Base-by-base conservation (phyloP, 92 coral and sea anemone species). In the Diadumene lineata region DNA sequence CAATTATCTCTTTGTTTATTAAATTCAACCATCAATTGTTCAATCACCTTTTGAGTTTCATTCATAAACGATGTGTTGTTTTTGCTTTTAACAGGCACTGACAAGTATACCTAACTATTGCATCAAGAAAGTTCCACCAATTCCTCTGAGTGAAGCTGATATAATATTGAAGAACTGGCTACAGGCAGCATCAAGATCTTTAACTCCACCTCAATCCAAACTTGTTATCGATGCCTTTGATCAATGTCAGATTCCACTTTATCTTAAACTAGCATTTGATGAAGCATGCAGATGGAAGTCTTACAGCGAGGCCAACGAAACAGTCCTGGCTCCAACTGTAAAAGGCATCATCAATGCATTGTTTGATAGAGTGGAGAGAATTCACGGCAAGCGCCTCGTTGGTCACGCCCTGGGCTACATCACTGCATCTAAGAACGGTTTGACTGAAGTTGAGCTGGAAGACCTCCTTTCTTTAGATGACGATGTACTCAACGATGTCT, bases 281-380 rank as follows among this genome's bases (percentile, higher is more conserved):
- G 96, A 92, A 69, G 97, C 99, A 62, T 72, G 80, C 81, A 85
- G 99, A 61, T 96, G 99, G 99, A 96, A 92, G 57, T 96, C 99
- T 0, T 96, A 88, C 84, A 84, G 92, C n/a, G 84, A 86, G 6
- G 43, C 75, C 26, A 67, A 63, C 48, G 87, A 92, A 30, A 76
- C 86, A 11, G 64, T 27, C 0, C 76, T 96, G 7, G 82, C 96
- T 0, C 69, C 85, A 19, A 74, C 87, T 31, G 92, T 96, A 10
- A 86, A 77, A 73, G 92, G 90, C 50, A 83, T 92, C 55, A 89
- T 96, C 46, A 78, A 82, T 64, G 90, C 88, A 22, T 81, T 96
- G 76, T 87, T 96, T 53, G 96, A 89, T 56, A 87, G 97, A 50
- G 79, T 92, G 21, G 99, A 96, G 69, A 73, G 86, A 53, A 65